Evolutionary conservation across 2,797 vertebrate genomes (phyloP).

Genomic region (Microhierax caerulescens): DNA sequence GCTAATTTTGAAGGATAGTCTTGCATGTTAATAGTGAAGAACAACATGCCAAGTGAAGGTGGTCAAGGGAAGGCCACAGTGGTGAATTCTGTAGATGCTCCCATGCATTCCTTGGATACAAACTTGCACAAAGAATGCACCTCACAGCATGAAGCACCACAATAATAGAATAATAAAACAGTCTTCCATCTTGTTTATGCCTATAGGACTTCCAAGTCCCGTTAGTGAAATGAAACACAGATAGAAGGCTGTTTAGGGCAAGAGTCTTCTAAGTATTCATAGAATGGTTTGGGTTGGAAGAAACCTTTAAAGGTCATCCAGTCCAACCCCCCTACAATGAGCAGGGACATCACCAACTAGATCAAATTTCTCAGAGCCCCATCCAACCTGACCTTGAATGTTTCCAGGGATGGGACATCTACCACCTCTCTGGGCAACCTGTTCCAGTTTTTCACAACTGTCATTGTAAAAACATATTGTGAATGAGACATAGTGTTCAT

Average conservation of each 20-base stretch:
- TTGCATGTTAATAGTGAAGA: accelerated
- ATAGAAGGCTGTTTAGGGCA: background rate
- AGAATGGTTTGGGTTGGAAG: background rate
- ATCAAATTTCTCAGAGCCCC: background rate
- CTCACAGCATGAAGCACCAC: background rate
- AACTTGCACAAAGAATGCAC: background rate
- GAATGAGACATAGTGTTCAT: background rate
- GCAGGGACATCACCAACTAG: background rate
- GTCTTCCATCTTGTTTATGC: background rate
- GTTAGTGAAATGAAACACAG: background rate
- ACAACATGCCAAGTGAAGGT: background rate
- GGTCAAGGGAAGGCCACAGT: background rate
- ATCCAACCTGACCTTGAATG: background rate
- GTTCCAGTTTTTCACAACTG: background rate
- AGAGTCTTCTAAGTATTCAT: background rate
- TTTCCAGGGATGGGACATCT: background rate
- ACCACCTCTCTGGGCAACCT: background rate
- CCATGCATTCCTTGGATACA: background rate
- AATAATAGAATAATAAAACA: background rate
- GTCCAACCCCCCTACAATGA: too few relatives aligned
- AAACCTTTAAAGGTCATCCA: background rate
- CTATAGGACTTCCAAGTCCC: background rate
- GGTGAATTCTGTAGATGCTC: background rate
- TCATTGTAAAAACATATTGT: background rate
- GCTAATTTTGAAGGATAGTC: background rate